phyloP scores from a whole-genome alignment of 2,797 vertebrate genomes.

The Myiothlypis chrysogaster region DNA sequence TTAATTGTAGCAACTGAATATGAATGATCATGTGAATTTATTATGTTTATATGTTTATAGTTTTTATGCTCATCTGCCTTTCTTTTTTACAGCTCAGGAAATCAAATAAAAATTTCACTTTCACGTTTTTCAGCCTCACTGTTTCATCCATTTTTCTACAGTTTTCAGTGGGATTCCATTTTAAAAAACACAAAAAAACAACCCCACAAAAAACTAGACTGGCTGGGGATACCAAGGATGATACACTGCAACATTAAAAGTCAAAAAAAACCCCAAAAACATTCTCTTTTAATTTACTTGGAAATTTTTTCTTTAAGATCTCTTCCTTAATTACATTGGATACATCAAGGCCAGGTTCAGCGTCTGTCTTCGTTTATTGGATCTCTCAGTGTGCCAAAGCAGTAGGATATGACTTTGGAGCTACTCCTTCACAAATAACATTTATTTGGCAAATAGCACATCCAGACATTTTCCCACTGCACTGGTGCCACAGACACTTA shows the following conservation, averaged over 20 bases:
- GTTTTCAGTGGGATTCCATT: background rate
- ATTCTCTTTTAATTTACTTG: background rate
- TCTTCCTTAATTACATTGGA: background rate
- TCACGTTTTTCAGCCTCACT: background rate
- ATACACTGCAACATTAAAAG: background rate
- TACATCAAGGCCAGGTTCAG: background rate
- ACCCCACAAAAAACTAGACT: background rate
- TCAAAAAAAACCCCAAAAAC: background rate
- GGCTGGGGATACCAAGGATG: background rate
- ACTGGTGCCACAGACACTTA: slow-evolving; percentile 55
- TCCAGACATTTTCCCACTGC: slow-evolving; percentile 56
- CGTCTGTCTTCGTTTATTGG: slow-evolving; percentile 30
- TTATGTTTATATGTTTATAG: background rate
- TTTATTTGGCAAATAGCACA: slow-evolving; percentile 28
- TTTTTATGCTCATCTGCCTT: background rate
- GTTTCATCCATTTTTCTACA: background rate
- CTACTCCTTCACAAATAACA: slow-evolving; percentile 41
- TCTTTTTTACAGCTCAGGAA: background rate
- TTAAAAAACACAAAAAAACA: background rate
- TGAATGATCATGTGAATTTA: background rate
- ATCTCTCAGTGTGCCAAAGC: slow-evolving; percentile 4
- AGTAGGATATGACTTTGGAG: slow-evolving; percentile 53
- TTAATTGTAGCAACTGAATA: background rate
- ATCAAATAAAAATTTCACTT: background rate
- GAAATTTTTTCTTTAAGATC: background rate